A percentile compares a stretch with the other conserved stretches of the same genome.
These are phyloP conservation scores for Phenganax stokvisi DNA, from an alignment of 92 coral and sea anemone genomes.

Conservation along the genomic window DNA sequence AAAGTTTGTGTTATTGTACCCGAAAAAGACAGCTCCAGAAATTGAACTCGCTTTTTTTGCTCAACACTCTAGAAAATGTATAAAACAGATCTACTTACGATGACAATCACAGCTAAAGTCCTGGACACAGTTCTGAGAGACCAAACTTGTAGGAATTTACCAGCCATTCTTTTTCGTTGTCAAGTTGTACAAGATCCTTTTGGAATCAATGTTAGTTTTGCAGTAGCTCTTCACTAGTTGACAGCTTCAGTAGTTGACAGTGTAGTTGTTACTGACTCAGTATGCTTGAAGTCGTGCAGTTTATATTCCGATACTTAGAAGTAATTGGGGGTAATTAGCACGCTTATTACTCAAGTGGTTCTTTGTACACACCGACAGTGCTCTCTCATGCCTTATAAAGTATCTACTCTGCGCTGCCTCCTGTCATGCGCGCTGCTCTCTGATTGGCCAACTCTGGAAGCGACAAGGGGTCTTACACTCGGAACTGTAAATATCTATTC, in stretches of 20 bases:
- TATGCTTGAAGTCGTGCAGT: background rate
- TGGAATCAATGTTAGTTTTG: background rate
- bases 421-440: background rate
- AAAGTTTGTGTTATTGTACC: background rate
- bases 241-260: background rate
- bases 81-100: conserved; percentile 3
- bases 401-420: background rate
- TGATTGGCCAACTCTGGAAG: background rate
- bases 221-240: background rate
- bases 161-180: background rate
- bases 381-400: background rate
- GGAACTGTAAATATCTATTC: too few relatives aligned
- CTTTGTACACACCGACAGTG: background rate
- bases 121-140: conserved; percentile 15
- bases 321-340: background rate
- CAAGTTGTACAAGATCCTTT: background rate
- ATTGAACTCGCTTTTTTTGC: background rate
- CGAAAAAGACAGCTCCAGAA: background rate
- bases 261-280: background rate
- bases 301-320: background rate
- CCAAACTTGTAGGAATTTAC: conserved; percentile 21
- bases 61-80: too few relatives aligned
- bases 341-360: background rate
- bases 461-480: too few relatives aligned
- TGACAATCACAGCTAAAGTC: background rate